Evolutionary conservation across 2,888 invertebrate genomes (phyloP), one percentile per base, ranked within the genome.

Genomic region (Andrena dorsata): DNA sequence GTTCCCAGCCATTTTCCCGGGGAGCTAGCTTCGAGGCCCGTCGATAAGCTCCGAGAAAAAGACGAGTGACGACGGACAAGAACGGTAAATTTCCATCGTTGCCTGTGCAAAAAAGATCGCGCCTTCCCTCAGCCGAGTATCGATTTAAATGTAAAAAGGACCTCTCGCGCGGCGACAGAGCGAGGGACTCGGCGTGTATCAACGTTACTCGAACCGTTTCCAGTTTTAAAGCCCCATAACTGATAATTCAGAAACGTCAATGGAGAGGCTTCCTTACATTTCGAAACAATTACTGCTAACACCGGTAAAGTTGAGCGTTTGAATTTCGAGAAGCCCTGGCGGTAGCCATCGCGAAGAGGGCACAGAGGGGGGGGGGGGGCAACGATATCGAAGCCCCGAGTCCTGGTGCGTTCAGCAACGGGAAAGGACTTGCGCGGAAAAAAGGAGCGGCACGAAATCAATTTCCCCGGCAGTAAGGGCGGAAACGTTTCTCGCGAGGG

Each of bases 91-190:
- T 72, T 76, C n/a, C 56, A 10, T 8, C 58, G 2, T 23, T 3
- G 49, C 6, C 16, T 13, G 16, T 49, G n/a, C 51, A 49, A 65
- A 73, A 70, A 80, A 69, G 77, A 51, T 60, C 56, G 63, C 41
- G 65, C 72, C 68, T 49, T 23, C 28, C 26, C 16, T 35, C 47
- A 58, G 16, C 3, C 7, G 35, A 49, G 74, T 87, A 86, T 86
- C 86, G 86, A 86, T 87, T 85, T 83, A 76, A 78, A 83, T 80
- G 74, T 80, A 87, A 87, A 87, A 85, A 70, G 26, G 41, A 68
- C 0, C 13, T 30, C 2, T 4, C 13, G 4, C 28, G 23, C 13
- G 20, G 28, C 13, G 28, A 20, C 1, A 41, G 26, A 51, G 3
- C 23, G 41, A 26, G 16, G 20, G 41, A 2, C 28, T 26, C n/a